Conservation (phyloP, 2,797 vertebrate genomes). For the Rhinoraja longicauda region DNA sequence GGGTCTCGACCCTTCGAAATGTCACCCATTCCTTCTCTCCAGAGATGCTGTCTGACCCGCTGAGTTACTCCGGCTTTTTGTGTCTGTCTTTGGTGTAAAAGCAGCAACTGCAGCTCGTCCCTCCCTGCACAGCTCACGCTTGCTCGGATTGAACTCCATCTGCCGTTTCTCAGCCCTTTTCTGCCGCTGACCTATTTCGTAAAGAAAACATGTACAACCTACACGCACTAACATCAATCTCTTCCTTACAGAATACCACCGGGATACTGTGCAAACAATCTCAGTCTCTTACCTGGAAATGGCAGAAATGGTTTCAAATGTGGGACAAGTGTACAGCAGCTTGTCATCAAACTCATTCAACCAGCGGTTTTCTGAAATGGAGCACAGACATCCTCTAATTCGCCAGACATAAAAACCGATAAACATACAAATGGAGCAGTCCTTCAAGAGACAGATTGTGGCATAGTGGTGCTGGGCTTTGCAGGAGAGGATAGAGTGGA, state of each 20-base stretch:
- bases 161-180: no score
- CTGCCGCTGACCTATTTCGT: no score
- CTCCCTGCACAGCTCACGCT: no score
- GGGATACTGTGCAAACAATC: neutral
- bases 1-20: no score
- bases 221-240: no score
- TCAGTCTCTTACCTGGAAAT: neutral
- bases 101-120: no score
- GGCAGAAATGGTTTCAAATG: neutral
- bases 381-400: neutral
- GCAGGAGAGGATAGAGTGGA: neutral
- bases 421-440: neutral
- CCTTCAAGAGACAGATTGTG: neutral
- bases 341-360: neutral
- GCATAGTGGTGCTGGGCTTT: neutral
- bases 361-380: neutral
- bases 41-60: no score
- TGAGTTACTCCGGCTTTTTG: no score
- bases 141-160: no score
- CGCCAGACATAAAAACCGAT: neutral
- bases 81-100: no score
- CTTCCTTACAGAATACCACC: neutral
- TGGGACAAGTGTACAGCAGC: neutral
- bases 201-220: no score
- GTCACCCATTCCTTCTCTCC: no score